phyloP scores from a whole-genome alignment of 1,140 invertebrate species.

The Drosophila funebris region DNA sequence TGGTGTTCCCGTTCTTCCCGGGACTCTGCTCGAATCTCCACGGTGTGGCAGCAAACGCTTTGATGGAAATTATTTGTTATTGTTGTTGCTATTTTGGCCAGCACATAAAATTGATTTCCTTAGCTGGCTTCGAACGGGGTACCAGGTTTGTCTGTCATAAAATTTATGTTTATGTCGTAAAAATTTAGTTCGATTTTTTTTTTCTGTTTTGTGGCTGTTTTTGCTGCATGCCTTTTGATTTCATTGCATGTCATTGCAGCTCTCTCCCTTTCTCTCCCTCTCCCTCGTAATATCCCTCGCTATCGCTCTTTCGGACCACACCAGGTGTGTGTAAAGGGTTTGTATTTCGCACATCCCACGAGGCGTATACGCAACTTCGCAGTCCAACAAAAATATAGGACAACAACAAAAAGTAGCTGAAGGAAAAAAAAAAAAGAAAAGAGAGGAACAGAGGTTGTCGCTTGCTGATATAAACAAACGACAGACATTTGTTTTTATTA shows the following conservation, averaged over 20 bases:
- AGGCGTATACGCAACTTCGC: constrained; percentile 41
- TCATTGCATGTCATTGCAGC: constrained; percentile 48
- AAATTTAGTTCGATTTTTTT: constrained; percentile 80
- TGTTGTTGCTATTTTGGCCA: constrained; percentile 69
- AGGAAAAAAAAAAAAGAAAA: not conserved
- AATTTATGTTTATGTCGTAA: constrained; percentile 83
- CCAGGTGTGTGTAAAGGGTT: constrained; percentile 45
- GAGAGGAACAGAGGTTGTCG: constrained; percentile 51
- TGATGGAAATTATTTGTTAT: constrained; percentile 60
- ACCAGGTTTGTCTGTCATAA: constrained; percentile 64
- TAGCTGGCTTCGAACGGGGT: constrained; percentile 16
- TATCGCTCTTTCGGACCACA: constrained; percentile 23
- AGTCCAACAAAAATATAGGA: not conserved
- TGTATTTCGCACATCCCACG: constrained; percentile 18
- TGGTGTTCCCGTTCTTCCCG: not conserved
- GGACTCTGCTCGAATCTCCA: not conserved
- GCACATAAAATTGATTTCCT: constrained; percentile 83
- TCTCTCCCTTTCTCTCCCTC: not conserved
- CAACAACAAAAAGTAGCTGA: not conserved
- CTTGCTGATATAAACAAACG: constrained; percentile 83
- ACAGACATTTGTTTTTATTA: constrained; percentile 84
- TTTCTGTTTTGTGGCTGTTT: constrained; percentile 43
- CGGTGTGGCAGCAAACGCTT: constrained; percentile 29
- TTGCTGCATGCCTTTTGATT: constrained; percentile 50
- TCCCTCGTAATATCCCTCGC: not conserved